Evolutionary conservation across 1,140 invertebrate species (phyloP).

Genomic region (Frieseomelitta varia): DNA sequence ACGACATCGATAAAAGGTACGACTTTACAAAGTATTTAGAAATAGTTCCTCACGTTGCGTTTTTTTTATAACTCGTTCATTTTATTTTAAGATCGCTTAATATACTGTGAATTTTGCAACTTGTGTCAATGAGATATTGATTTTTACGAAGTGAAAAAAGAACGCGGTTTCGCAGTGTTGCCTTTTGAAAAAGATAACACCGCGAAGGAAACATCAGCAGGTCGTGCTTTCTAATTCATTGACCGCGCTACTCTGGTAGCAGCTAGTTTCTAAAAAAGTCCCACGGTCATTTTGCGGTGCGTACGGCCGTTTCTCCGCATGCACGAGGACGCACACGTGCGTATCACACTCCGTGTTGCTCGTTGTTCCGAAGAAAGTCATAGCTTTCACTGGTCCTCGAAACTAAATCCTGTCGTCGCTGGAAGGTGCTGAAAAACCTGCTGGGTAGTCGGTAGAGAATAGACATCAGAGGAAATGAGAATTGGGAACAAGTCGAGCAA

Average conservation of each 20-base stretch:
- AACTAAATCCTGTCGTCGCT: constrained; percentile 26
- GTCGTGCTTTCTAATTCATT: constrained; percentile 63
- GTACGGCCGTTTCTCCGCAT: constrained; percentile 44
- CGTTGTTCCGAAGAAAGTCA: constrained; percentile 59
- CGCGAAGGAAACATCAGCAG: constrained; percentile 26
- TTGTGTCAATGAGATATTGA: not conserved
- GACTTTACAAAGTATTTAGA: not conserved
- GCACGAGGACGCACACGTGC: constrained; percentile 34
- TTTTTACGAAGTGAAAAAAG: too few species aligned
- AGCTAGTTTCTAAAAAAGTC: constrained; percentile 65
- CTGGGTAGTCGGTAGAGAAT: not conserved
- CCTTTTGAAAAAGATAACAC: constrained; percentile 20
- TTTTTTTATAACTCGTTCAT: too few species aligned
- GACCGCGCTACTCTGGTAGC: constrained; percentile 34
- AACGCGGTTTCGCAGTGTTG: not conserved
- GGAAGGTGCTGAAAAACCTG: constrained; percentile 14
- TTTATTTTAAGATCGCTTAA: too few species aligned
- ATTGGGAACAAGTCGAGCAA: not conserved
- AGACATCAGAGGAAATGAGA: not conserved
- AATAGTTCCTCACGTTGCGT: not conserved
- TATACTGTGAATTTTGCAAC: not conserved
- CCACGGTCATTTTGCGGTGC: constrained; percentile 70
- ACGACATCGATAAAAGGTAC: constrained; percentile 59
- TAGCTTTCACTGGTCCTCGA: constrained; percentile 59
- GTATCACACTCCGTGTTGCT: not conserved